These are phyloP conservation scores for Apus apus DNA, from an alignment of 2,113 vertebrate species.

Conservation along the genomic window DNA sequence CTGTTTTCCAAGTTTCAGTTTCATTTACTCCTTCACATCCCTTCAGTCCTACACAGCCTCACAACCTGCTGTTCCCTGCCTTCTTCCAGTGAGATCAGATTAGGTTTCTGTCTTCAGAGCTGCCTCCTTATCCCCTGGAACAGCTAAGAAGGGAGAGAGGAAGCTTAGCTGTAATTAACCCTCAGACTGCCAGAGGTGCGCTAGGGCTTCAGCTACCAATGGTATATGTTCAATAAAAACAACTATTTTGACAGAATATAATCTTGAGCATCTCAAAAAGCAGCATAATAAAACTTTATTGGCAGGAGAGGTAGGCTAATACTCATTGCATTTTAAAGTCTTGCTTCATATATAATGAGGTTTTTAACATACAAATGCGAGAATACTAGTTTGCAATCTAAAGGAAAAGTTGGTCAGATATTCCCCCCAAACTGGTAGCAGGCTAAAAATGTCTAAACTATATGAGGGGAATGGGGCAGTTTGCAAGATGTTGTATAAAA, in stretches of 20 bases:
- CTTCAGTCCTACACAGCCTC: neutral
- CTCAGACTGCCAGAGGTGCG: neutral
- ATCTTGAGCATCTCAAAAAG: neutral
- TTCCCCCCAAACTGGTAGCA: neutral
- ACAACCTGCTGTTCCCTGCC: neutral
- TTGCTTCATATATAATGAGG: neutral
- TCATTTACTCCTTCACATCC: neutral
- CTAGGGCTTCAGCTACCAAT: neutral
- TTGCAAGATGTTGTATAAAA: neutral
- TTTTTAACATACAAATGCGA: neutral
- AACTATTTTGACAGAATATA: neutral
- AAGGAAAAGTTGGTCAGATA: neutral
- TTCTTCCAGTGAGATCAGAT: neutral
- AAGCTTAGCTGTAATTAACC: constrained; percentile 13
- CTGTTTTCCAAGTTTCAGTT: neutral
- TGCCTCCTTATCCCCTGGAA: neutral
- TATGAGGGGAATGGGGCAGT: neutral
- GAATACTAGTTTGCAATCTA: neutral
- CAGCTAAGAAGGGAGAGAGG: neutral
- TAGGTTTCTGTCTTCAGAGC: neutral
- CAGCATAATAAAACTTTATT: neutral
- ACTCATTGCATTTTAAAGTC: neutral
- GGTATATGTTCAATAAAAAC: neutral
- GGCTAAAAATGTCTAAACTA: neutral
- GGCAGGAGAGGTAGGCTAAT: neutral